A percentile compares a stretch with the other conserved stretches of the same genome.
These are phyloP conservation scores for Helicoverpa zea DNA, from an alignment of 1,140 invertebrate species.

Conservation along the genomic window DNA sequence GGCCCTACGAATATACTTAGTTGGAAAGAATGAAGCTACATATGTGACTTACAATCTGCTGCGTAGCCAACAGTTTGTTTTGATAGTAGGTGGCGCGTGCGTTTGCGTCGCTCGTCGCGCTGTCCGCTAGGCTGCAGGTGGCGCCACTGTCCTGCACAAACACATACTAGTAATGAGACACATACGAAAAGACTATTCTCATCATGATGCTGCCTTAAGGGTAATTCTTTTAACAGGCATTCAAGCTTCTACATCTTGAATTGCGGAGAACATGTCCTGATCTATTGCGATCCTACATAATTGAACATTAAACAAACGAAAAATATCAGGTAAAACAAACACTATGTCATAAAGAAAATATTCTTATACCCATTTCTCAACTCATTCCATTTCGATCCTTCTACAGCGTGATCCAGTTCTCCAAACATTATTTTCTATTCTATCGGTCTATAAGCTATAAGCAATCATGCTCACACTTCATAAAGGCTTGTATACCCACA, in stretches of 20 bases:
- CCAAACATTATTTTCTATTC: no score
- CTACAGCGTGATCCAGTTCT: no score
- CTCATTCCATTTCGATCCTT: no score
- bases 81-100: constrained; percentile 62
- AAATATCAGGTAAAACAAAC: no score
- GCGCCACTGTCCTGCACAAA: constrained; percentile 63
- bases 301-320: no score
- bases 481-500: background rate
- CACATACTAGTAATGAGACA: background rate
- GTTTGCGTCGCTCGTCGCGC: constrained; percentile 57
- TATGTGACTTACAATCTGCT: constrained; percentile 70
- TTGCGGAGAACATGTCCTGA: no score
- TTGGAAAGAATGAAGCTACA: background rate
- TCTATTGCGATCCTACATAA: no score
- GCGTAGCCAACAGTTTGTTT: constrained; percentile 69
- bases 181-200: background rate
- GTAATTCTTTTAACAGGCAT: no score
- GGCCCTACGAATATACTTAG: background rate
- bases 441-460: background rate
- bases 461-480: background rate
- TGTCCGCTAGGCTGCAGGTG: constrained; percentile 58
- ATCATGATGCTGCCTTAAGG: no score
- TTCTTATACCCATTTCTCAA: no score
- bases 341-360: no score
- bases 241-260: no score